Evolutionary conservation across 1,140 invertebrate genomes (phyloP), one percentile per base, ranked within the genome.

Genomic region (Stegodyphus mimosarum): DNA sequence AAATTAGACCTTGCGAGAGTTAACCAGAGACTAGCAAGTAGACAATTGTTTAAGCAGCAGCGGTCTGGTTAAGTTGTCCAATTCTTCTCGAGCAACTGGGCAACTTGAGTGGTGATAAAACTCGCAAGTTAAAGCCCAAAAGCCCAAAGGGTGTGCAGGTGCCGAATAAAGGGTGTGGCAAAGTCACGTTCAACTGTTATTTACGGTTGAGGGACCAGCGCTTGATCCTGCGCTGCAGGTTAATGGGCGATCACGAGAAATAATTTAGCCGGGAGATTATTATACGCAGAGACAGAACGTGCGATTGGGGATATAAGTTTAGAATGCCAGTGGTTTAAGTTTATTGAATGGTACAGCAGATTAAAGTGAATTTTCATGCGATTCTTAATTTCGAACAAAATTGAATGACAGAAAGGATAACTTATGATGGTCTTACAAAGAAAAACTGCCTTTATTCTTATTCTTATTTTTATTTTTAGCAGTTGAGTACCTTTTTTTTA

Each of bases 121-220:
- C 33, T 67, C 33, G 33, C 33, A 60, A 81, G 67, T 72, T 72
- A 72, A 72, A 79, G 77, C 66, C 53, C 6, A 49, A 70, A 79
- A 79, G 76, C 64, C 66, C 15, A 79, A 69, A 79, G 66, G 66
- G 64, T 70, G 50, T 69, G 66, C 76, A 79, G 66, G 77, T 79
- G 77, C 77, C 64, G 63, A 79, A 66, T 52, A 69, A 6, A 71
- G 78, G 78, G 78, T 71, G 78, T 80, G 78, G 78, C 78, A 15
- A 63, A 72, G 67, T 81, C 78, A 81, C 78, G 78, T 81, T 72
- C 69, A 17, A 49, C 78, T 72, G 69, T 81, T 81, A 81, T 81
- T 80, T 72, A 81, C 78, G 78, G 78, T 80, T 72, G 64, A 66
- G 13, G 77, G 77, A 79, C 64, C 66, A 55, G 18, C 51, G 52